Conservation (phyloP, 2,113 vertebrate genomes). For the Suncus etruscus region DNA sequence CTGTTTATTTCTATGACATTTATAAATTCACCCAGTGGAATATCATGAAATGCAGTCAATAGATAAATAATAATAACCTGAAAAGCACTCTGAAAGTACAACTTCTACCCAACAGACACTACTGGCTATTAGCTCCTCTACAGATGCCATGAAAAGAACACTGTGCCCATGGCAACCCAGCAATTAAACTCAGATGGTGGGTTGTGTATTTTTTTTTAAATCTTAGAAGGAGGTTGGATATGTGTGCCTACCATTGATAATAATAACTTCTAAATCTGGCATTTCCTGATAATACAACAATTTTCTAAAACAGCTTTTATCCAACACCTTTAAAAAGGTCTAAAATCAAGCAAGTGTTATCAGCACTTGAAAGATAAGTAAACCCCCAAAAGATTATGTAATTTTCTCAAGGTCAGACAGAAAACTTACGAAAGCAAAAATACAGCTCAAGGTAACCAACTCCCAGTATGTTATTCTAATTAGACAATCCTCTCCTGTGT, state of each 20-base stretch:
- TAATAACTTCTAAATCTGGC: slow-evolving; percentile 80
- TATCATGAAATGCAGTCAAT: slow-evolving; percentile 64
- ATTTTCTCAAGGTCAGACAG: slow-evolving; percentile 75
- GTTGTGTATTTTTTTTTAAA: neutral
- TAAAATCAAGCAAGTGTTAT: slow-evolving; percentile 69
- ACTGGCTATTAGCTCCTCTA: slow-evolving; percentile 52
- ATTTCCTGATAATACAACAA: slow-evolving; percentile 74
- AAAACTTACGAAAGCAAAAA: slow-evolving; percentile 71
- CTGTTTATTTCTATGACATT: slow-evolving; percentile 42
- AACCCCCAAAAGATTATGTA: slow-evolving; percentile 66
- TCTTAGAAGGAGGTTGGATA: neutral
- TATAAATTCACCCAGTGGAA: slow-evolving; percentile 50
- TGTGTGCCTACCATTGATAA: slow-evolving; percentile 47
- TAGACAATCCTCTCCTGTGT: slow-evolving; percentile 37
- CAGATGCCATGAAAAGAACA: slow-evolving; percentile 53
- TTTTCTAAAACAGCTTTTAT: slow-evolving; percentile 74
- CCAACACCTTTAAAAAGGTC: slow-evolving; percentile 62
- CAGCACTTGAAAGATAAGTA: slow-evolving; percentile 75
- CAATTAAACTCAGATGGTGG: slow-evolving; percentile 30
- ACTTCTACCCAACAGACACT: slow-evolving; percentile 59
- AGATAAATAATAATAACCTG: slow-evolving; percentile 74
- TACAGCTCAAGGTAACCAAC: slow-evolving; percentile 69
- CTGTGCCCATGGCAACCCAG: slow-evolving; percentile 69
- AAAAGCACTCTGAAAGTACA: slow-evolving; percentile 62
- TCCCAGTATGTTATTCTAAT: slow-evolving; percentile 72